These are phyloP conservation scores for Macrocentrus cingulum DNA, from an alignment of 1,140 invertebrate genomes.

Conservation along the genomic window DNA sequence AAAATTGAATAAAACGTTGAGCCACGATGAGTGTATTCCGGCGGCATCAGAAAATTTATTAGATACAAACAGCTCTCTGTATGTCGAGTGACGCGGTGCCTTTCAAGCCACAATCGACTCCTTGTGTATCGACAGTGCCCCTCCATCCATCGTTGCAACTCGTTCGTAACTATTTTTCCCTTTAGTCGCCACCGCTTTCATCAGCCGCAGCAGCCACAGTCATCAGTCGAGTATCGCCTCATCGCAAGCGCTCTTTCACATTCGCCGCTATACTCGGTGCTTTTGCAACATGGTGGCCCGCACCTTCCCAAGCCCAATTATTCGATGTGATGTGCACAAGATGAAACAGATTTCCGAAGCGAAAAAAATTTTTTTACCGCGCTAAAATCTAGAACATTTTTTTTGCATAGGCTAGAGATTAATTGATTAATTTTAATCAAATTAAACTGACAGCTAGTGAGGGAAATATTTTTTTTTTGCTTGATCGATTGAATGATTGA, in stretches of 20 bases:
- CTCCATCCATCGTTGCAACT: not conserved
- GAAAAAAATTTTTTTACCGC: too few relatives aligned
- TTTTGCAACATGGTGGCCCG: constrained; percentile 15
- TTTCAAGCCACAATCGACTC: constrained; percentile 51
- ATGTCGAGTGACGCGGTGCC: constrained; percentile 25
- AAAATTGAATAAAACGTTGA: too few relatives aligned
- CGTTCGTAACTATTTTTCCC: constrained; percentile 36
- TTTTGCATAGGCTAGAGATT: too few relatives aligned
- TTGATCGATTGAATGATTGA: too few relatives aligned
- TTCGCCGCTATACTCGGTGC: not conserved
- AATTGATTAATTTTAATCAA: too few relatives aligned
- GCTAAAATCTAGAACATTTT: too few relatives aligned
- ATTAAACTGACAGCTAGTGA: too few relatives aligned
- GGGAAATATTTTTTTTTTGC: too few relatives aligned
- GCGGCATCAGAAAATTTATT: constrained; percentile 53
- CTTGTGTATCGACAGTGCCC: constrained; percentile 54
- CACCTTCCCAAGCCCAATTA: too few relatives aligned
- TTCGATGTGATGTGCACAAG: too few relatives aligned
- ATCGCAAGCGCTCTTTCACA: constrained; percentile 39
- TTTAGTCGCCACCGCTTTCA: constrained; percentile 46
- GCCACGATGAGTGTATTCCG: constrained; percentile 39
- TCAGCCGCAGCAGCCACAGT: not conserved
- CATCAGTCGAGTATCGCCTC: constrained; percentile 40
- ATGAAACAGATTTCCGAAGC: too few relatives aligned
- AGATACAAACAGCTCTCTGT: constrained; percentile 50